Base-by-base conservation (phyloP, 2,113 vertebrate genomes). In the Athene noctua region DNA sequence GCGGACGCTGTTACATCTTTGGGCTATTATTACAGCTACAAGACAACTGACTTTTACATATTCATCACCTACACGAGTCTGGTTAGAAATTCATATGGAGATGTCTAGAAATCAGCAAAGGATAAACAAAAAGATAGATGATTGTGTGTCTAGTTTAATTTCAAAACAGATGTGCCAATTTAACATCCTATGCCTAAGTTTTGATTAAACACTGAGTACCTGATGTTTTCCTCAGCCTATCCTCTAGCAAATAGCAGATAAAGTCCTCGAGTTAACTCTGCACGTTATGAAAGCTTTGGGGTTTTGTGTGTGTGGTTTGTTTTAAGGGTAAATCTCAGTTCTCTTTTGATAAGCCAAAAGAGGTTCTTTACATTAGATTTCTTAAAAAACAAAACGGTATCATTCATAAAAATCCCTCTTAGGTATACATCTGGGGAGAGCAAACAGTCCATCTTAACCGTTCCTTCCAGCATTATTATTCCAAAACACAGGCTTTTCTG, bases 21-120 rank as follows among this genome's bases (percentile, higher is more conserved):
- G 44, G 57, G 57, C 18, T 34, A 19, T 67, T 67, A 44, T 55
- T 72, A 71, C 14, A 74, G n/a, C 52, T 44, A 78, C 32, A 87
- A 89, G 57, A 84, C 18, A 75, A 79, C n/a, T 0, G 11, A 71
- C 77, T 91, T 66, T 44, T 67, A 84, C 20, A 55, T 61, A 89
- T 79, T 91, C 79, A 86, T 86, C 61, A 74, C 25, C 66, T 61
- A 17, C n/a, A 20, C 8, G 5, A 77, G 15, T 77, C 58, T 58
- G 73, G 68, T 89, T 67, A 74, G 57, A 92, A 93, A 96, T 61
- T 75, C 68, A 79, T 38, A 72, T 75, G 75, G 40, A 89, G 36
- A 52, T 75, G 32, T 51, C 88, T 85, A 62, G 49, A 96, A 85
- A 91, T 89, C 80, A 94, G 44, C 52, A 91, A 79, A 95, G 23